A percentile compares a stretch with the other conserved stretches of the same genome.
Conservation (phyloP, 2,113 vertebrate genomes). For the Caloenas nicobarica region DNA sequence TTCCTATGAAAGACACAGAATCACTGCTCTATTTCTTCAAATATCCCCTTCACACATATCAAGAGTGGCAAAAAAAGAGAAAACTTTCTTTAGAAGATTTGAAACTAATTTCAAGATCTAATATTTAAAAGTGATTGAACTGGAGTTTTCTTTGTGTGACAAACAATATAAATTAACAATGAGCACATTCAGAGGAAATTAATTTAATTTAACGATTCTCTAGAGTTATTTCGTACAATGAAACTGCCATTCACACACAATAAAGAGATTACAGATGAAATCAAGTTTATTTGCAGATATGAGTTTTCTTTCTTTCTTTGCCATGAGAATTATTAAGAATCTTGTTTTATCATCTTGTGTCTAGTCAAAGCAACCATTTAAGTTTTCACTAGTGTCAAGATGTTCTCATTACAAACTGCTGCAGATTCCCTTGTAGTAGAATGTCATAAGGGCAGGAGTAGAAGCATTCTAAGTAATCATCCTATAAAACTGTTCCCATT, state of each 20-base stretch:
- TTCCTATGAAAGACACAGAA: not conserved
- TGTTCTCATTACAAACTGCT: not conserved
- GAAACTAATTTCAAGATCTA: not conserved
- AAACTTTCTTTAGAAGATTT: not conserved
- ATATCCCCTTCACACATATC: not conserved
- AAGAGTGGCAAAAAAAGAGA: not conserved
- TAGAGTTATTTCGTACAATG: not conserved
- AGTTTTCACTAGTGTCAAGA: not conserved
- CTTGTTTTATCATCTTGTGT: not conserved
- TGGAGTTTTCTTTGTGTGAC: not conserved
- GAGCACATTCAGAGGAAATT: slow-evolving; percentile 2
- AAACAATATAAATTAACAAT: slow-evolving; percentile 35
- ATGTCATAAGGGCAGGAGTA: not conserved
- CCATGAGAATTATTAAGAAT: not conserved
- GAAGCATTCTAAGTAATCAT: not conserved
- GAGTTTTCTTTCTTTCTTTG: not conserved
- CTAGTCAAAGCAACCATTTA: not conserved
- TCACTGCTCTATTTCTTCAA: not conserved
- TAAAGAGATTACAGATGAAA: not conserved
- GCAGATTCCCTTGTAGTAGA: not conserved
- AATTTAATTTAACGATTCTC: slow-evolving; percentile 41
- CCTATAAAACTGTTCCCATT: not conserved
- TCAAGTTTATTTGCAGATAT: not conserved
- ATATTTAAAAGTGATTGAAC: not conserved
- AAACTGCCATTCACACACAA: slow-evolving; percentile 12